A percentile compares a stretch with the other conserved stretches of the same genome.
These are phyloP conservation scores for Lichenostomus cassidix DNA, from an alignment of 2,113 vertebrate genomes.

Conservation along the genomic window DNA sequence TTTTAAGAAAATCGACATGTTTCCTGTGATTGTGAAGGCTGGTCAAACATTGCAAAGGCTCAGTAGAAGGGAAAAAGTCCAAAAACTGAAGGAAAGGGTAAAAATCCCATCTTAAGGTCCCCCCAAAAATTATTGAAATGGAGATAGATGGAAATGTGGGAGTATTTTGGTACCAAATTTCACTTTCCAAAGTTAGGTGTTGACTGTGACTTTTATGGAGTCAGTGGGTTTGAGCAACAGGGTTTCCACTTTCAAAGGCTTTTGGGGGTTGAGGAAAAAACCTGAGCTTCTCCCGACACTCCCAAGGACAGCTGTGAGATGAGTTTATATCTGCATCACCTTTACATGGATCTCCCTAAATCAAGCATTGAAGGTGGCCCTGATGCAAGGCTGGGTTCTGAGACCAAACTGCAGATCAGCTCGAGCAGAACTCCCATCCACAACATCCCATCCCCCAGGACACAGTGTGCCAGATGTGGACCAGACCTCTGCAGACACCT, in stretches of 20 bases:
- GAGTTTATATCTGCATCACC: not conserved
- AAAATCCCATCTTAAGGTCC: not conserved
- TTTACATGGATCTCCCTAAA: not conserved
- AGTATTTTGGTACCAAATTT: not conserved
- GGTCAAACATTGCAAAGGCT: not conserved
- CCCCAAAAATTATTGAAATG: not conserved
- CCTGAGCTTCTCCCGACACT: not conserved
- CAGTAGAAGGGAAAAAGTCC: not conserved
- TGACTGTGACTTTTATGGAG: not conserved
- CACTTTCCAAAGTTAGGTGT: not conserved
- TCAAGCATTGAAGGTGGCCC: not conserved
- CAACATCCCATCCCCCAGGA: not conserved
- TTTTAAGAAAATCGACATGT: not conserved
- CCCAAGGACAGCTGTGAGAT: not conserved
- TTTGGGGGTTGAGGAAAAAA: not conserved
- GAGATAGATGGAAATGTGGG: not conserved
- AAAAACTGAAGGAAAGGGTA: not conserved
- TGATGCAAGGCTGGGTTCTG: not conserved
- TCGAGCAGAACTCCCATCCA: fast-evolving
- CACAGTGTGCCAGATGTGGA: not conserved
- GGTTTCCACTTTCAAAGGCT: not conserved
- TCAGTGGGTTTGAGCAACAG: not conserved
- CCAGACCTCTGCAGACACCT: not conserved
- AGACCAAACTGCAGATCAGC: not conserved
- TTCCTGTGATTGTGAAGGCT: not conserved